These are phyloP conservation scores for Epizoanthus illoricatus DNA, from an alignment of 92 coral and sea anemone genomes.

Conservation along the genomic window DNA sequence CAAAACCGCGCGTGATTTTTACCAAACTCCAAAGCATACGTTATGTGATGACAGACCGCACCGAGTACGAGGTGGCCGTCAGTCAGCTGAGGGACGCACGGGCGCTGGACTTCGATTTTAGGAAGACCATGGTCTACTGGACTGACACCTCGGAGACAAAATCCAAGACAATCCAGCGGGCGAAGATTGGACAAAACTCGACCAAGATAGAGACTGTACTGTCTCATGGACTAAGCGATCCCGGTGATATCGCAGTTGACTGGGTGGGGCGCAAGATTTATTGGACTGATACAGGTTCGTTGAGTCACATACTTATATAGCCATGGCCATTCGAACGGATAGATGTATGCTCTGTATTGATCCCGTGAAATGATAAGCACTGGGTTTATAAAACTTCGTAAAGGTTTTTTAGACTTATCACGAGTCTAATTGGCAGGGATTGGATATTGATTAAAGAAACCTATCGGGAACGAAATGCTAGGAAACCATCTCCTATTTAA, in stretches of 20 bases:
- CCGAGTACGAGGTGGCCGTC: slow-evolving; percentile 63
- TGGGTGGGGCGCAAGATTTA: slow-evolving; percentile 95
- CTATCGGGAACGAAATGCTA: too few species aligned
- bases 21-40: slow-evolving; percentile 83
- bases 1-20: slow-evolving; percentile 70
- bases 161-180: slow-evolving; percentile 60
- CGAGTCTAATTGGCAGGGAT: too few species aligned
- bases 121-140: slow-evolving; percentile 82
- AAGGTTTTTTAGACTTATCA: too few species aligned
- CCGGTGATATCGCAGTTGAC: slow-evolving; percentile 86
- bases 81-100: slow-evolving; percentile 60
- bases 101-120: slow-evolving; percentile 79
- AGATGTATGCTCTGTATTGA: too few species aligned
- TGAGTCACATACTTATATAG: neutral
- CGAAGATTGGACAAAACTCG: slow-evolving; percentile 52
- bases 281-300: slow-evolving; percentile 80
- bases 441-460: too few species aligned
- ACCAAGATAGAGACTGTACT: slow-evolving; percentile 58
- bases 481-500: too few species aligned
- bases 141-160: slow-evolving; percentile 51
- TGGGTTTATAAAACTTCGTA: too few species aligned
- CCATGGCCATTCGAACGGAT: too few species aligned
- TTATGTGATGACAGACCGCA: slow-evolving; percentile 73
- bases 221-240: slow-evolving; percentile 46
- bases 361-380: too few species aligned